A percentile compares a stretch with the other conserved stretches of the same genome.
Conservation (phyloP, 2,888 invertebrate species). For the Cheilosia scutellata region DNA sequence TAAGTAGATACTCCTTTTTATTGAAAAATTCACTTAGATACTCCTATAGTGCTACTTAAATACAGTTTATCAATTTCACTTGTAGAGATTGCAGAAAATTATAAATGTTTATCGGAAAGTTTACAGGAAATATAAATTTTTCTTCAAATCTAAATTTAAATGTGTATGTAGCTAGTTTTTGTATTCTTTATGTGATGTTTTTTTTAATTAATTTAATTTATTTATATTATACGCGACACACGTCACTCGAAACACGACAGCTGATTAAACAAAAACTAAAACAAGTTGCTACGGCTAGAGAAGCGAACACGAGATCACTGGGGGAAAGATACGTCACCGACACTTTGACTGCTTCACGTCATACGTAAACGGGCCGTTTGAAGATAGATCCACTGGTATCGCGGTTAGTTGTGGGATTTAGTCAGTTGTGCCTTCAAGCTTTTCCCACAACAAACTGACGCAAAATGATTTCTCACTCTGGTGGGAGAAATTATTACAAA, state of each 20-base stretch:
- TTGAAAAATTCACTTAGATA: no score
- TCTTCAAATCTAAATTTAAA: conserved; percentile 1
- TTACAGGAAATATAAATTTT: background rate
- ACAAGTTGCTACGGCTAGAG: background rate
- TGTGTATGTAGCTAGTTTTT: background rate
- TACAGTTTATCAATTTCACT: background rate
- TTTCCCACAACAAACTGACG: conserved; percentile 46
- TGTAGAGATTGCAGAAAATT: no score
- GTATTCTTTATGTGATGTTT: background rate
- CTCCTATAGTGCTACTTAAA: no score
- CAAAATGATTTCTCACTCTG: conserved; percentile 26
- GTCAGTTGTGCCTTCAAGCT: conserved; percentile 27
- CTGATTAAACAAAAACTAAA: conserved; percentile 32
- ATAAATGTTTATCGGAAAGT: no score
- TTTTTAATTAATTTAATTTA: background rate
- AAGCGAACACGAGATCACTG: conserved; percentile 25
- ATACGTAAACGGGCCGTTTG: conserved; percentile 6
- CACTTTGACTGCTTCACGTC: conserved; percentile 8
- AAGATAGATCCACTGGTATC: conserved; percentile 21
- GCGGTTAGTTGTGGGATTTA: conserved; percentile 15
- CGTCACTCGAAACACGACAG: conserved; percentile 35
- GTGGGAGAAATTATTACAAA: conserved; percentile 18
- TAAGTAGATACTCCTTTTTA: no score
- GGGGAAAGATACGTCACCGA: conserved; percentile 42
- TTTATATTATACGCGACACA: background rate